Percentiles rank a stretch among this genome's conserved stretches.
phyloP scores from a whole-genome alignment of 2,113 vertebrate species.

The Rhabdomys dilectus region DNA sequence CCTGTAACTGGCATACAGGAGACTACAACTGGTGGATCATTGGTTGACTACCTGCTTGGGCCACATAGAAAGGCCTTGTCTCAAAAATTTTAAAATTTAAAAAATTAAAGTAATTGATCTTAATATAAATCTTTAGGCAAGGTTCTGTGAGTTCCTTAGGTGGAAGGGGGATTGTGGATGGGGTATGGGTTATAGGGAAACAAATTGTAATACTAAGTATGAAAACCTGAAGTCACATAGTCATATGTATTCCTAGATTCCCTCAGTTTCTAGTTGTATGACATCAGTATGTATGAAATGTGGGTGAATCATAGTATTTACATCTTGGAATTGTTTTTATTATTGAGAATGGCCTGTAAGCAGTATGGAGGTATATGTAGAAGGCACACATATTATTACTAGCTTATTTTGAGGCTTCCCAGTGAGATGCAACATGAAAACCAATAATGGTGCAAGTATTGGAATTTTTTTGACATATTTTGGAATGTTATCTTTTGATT shows the following conservation, averaged over 20 bases:
- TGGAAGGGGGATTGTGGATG: fast-evolving
- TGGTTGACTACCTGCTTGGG: not conserved
- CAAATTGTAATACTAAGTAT: not conserved
- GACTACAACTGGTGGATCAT: not conserved
- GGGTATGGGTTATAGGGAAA: not conserved
- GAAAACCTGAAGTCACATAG: not conserved
- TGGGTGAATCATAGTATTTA: not conserved
- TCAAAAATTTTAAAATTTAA: not conserved
- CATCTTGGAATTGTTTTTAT: not conserved
- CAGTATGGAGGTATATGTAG: no score
- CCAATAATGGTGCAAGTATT: not conserved
- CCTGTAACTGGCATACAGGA: not conserved
- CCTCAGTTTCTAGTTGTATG: not conserved
- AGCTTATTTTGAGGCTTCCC: not conserved
- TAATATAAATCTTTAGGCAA: not conserved
- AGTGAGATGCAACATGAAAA: not conserved
- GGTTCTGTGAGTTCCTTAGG: not conserved
- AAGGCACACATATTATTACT: not conserved
- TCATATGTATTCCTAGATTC: not conserved
- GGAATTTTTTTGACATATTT: not conserved
- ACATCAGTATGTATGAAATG: not conserved
- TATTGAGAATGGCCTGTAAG: not conserved
- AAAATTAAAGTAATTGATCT: not conserved
- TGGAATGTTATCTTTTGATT: conserved; percentile 28
- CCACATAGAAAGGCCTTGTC: not conserved